Conservation (phyloP, 2,797 vertebrate genomes). For the Enteromius fasciolatus region DNA sequence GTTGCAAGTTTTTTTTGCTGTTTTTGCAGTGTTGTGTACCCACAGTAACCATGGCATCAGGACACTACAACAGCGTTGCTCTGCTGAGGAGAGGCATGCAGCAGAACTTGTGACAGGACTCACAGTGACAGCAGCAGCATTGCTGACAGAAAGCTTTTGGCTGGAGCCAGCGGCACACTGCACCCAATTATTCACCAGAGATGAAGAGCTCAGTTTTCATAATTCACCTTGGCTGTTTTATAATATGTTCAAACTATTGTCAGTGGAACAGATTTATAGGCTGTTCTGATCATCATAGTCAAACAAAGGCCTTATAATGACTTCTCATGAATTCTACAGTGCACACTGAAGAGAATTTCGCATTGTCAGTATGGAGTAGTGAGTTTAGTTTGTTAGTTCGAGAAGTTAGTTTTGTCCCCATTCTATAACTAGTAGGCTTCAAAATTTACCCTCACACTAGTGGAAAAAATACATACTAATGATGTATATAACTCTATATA, state of each 20-base stretch:
- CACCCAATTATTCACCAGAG: constrained; percentile 27
- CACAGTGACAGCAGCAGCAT: constrained; percentile 44
- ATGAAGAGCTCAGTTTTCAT: constrained; percentile 37
- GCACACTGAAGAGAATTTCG: background rate
- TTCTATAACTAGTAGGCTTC: background rate
- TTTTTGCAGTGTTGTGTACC: constrained; percentile 39
- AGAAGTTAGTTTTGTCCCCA: too few relatives aligned
- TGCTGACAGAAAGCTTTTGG: constrained; percentile 47
- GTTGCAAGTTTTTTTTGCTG: constrained; percentile 36
- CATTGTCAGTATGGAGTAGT: constrained; percentile 28
- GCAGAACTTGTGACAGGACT: constrained; percentile 49
- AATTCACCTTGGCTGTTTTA: constrained; percentile 26
- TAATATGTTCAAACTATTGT: constrained; percentile 10
- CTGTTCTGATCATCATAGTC: constrained; percentile 33
- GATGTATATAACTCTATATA: background rate
- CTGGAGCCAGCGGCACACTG: constrained; percentile 22
- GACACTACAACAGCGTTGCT: constrained; percentile 59
- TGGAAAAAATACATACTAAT: background rate
- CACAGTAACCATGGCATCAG: constrained; percentile 56
- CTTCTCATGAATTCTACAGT: background rate
- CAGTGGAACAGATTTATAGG: constrained; percentile 28
- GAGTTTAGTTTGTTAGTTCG: background rate
- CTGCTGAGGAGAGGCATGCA: constrained; percentile 45
- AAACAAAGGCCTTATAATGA: constrained; percentile 29
- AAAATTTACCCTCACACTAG: background rate